phyloP scores from a whole-genome alignment of 2,888 invertebrate genomes.

The Tenthredo amoena region DNA sequence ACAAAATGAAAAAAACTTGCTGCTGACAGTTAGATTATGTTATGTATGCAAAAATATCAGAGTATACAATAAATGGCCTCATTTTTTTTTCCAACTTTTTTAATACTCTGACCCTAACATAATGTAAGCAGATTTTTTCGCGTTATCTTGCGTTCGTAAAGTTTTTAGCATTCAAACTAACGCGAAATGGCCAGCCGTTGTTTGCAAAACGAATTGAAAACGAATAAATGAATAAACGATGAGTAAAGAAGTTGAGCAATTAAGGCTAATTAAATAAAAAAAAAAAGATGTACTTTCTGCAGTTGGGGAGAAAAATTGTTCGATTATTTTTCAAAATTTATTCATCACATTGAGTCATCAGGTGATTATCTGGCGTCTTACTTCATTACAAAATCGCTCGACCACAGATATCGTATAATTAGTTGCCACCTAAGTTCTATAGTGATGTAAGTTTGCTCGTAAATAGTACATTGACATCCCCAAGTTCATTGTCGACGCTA shows the following conservation, averaged over 20 bases:
- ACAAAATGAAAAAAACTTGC: background rate
- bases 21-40: background rate
- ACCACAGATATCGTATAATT: conserved; percentile 1
- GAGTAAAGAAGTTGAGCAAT: background rate
- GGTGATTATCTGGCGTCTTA: background rate
- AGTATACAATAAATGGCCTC: background rate
- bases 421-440: background rate
- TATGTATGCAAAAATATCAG: background rate
- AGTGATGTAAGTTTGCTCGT: background rate
- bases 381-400: background rate
- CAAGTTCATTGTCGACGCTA: conserved; percentile 21
- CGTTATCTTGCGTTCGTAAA: background rate
- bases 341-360: background rate
- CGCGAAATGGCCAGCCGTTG: background rate
- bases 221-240: background rate
- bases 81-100: background rate
- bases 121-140: background rate
- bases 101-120: background rate
- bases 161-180: background rate
- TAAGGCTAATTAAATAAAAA: background rate
- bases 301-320: background rate
- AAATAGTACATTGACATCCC: conserved; percentile 19
- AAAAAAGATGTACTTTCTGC: background rate
- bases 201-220: background rate
- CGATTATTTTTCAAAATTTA: background rate